Evolutionary conservation across 2,113 vertebrate genomes (phyloP).

Genomic region (Zosterops pallidus): DNA sequence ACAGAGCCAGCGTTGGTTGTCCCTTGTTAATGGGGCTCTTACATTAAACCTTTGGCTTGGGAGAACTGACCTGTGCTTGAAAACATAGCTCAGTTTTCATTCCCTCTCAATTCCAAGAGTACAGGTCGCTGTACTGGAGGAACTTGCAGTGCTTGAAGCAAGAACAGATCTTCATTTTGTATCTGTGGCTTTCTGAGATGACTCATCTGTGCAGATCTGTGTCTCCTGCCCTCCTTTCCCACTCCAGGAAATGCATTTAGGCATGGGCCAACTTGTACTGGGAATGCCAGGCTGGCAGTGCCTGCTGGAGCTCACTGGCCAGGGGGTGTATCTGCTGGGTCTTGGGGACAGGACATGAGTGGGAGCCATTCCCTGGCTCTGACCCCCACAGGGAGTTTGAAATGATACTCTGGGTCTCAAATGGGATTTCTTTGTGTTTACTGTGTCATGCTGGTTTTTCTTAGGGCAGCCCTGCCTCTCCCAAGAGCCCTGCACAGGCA

Average conservation of each 20-base stretch:
- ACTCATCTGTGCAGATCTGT: slow-evolving; percentile 2
- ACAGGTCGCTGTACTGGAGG: not conserved
- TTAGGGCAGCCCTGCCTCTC: not conserved
- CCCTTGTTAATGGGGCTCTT: not conserved
- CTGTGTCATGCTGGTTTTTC: not conserved
- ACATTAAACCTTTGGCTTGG: not conserved
- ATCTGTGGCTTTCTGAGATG: not conserved
- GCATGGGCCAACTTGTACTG: not conserved
- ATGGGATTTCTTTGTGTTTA: not conserved
- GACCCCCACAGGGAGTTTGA: not conserved
- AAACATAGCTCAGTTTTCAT: not conserved
- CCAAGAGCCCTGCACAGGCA: not conserved
- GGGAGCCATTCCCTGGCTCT: not conserved
- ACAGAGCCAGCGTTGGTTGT: not conserved
- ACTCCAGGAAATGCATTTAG: not conserved
- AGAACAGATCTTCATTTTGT: not conserved
- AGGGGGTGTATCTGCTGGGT: not conserved
- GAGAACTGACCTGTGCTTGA: not conserved
- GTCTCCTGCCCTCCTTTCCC: slow-evolving; percentile 5
- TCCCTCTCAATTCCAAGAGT: not conserved
- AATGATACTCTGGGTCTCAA: not conserved
- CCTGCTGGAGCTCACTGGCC: not conserved
- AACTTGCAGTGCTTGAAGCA: not conserved
- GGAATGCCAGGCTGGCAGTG: not conserved
- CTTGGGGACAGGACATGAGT: not conserved